Evolutionary conservation across 2,888 invertebrate species (phyloP), one percentile per base, ranked within the genome.

Genomic region (Harpalus rufipes): DNA sequence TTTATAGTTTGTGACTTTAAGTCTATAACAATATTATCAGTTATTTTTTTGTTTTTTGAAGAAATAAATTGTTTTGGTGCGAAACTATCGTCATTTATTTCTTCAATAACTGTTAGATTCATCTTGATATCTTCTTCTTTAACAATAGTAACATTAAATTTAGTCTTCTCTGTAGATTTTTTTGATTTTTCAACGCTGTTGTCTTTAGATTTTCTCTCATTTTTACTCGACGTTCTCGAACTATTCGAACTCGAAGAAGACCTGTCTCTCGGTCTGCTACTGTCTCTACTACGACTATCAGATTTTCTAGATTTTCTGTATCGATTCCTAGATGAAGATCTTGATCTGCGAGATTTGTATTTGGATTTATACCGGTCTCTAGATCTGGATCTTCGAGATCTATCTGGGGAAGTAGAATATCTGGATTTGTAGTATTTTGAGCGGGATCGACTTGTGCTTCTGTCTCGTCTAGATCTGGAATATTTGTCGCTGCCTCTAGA

Each of bases 21-120:
- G 89, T 96, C 95, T 86, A 96, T 96, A 0, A 95, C 94, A 87
- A 96, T 95, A 89, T 94, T 95, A 87, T 94, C 93, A 3, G 93
- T 91, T 56, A 94, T 92, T 87, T 94, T 95, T 86, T 95, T 94
- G 87, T 90, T 88, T 87, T 91, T 92, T 0, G 94, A 93, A 0
- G 93, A 93, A 21, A 88, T 89, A 87, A 93, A 93, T 86, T 90
- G 88, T 87, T 94, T 94, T 0, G 93, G 95, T 8, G 93, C 92
- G 90, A 96, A 96, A 12, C 92, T 92, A 86, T 96, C 95, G 86
- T 92, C 93, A 88, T 96, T 96, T 59, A 96, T 93, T 88, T 95
- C 95, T 0, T 94, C 94, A n/a, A 96, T 88, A 7, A 94, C 90
- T 87, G 94, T 93, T 85, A 91, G 91, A 86, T 94, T 93, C 86